These are phyloP conservation scores for Spilosoma lubricipeda DNA, from an alignment of 2,888 invertebrate genomes.

Conservation along the genomic window DNA sequence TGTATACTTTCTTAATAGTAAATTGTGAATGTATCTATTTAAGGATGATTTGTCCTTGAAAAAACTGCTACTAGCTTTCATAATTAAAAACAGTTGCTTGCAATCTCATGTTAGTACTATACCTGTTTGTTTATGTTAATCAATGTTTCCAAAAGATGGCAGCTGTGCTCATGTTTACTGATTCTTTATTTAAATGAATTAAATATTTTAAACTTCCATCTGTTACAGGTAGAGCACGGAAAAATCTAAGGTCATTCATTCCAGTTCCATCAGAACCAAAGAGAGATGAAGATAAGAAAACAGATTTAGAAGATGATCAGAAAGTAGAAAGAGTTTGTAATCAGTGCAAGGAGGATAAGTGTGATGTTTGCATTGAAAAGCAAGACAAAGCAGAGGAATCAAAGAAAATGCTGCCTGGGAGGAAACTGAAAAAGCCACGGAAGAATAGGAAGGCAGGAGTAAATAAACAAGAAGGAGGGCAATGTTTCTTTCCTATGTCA, in stretches of 20 bases:
- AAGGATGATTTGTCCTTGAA: neutral
- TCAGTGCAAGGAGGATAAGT: constrained; percentile 72
- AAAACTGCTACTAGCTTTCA: neutral
- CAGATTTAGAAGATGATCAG: constrained; percentile 66
- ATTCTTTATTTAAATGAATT: constrained; percentile 3
- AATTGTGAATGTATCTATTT: neutral
- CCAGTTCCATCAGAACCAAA: constrained; percentile 74
- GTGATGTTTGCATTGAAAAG: constrained; percentile 71
- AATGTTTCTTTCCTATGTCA: constrained; percentile 92
- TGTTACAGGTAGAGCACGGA: constrained; percentile 78
- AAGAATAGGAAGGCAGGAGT: constrained; percentile 77
- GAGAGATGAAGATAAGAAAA: constrained; percentile 74
- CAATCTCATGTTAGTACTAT: constrained; percentile 14
- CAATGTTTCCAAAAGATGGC: neutral
- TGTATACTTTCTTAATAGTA: neutral
- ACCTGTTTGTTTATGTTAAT: constrained; percentile 12
- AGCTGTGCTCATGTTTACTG: constrained; percentile 1
- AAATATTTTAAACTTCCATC: constrained; percentile 8
- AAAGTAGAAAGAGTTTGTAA: constrained; percentile 69
- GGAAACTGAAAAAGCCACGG: constrained; percentile 70
- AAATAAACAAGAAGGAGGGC: constrained; percentile 73
- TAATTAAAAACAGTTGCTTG: constrained; percentile 11
- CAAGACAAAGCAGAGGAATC: constrained; percentile 71
- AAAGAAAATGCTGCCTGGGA: constrained; percentile 64
- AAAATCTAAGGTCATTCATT: constrained; percentile 78